Percentiles rank a stretch among this genome's conserved stretches.
These are phyloP conservation scores for Metacarcinus magister DNA, from an alignment of 2,888 invertebrate genomes.

Conservation along the genomic window DNA sequence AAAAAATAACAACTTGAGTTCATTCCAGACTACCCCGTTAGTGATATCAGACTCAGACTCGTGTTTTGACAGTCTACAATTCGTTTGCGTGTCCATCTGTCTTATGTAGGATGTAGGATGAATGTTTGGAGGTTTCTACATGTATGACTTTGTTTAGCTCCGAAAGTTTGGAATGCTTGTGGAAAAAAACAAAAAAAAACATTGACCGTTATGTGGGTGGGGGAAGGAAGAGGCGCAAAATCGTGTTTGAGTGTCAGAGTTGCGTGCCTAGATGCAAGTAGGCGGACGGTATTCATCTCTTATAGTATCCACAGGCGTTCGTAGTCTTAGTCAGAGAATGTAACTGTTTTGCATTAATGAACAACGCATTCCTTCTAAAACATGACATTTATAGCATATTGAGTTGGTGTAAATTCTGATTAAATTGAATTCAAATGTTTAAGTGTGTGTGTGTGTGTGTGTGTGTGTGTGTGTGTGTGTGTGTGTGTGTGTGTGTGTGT, in stretches of 20 bases:
- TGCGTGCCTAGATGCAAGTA: neutral
- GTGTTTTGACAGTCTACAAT: neutral
- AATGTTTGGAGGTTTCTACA: neutral
- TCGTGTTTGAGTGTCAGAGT: neutral
- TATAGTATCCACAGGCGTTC: neutral
- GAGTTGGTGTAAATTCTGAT: neutral
- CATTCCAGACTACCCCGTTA: too few species aligned
- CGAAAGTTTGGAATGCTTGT: neutral
- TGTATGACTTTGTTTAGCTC: neutral
- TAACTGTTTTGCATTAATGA: neutral
- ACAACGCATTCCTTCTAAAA: neutral
- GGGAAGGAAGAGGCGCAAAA: neutral
- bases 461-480: conserved; percentile 26
- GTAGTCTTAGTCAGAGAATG: neutral
- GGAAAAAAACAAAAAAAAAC: neutral
- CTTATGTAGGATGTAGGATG: conserved; percentile 26
- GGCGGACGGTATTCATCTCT: neutral
- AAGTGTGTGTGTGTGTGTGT: conserved; percentile 15
- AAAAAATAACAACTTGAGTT: too few species aligned
- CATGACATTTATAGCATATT: conserved; percentile 1
- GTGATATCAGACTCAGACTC: neutral
- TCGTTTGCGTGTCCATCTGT: neutral
- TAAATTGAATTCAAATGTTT: neutral
- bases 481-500: conserved; percentile 20
- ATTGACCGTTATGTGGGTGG: neutral